Percentiles rank a stretch among this genome's conserved stretches.
These are phyloP conservation scores for Zeugodacus cucurbitae DNA, from an alignment of 1,140 invertebrate species.

Conservation along the genomic window DNA sequence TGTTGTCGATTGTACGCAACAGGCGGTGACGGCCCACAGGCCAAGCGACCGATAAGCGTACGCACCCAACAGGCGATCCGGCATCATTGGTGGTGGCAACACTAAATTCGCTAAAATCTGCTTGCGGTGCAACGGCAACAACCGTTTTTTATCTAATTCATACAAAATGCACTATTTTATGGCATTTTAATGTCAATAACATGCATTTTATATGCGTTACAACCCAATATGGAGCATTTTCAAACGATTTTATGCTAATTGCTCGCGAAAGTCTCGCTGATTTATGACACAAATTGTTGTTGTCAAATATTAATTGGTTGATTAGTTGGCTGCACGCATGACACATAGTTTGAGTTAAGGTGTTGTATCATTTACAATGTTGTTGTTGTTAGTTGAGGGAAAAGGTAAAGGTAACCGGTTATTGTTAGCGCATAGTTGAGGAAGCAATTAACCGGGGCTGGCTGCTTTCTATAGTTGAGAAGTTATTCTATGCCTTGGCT, in stretches of 20 bases:
- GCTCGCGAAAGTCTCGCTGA: constrained; percentile 9
- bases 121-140: background rate
- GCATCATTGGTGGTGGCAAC: background rate
- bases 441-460: too few species aligned
- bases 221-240: background rate
- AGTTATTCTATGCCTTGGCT: too few species aligned
- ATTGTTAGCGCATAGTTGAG: too few species aligned
- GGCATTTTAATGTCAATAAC: constrained; percentile 1
- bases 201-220: background rate
- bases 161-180: constrained; percentile 32
- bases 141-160: background rate
- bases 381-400: background rate
- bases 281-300: constrained; percentile 28
- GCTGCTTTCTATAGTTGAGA: too few species aligned
- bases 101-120: background rate
- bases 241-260: constrained; percentile 27
- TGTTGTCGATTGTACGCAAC: constrained; percentile 27
- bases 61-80: background rate
- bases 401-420: background rate
- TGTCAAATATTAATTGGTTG: constrained; percentile 6
- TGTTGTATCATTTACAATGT: background rate
- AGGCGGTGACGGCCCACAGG: background rate
- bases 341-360: background rate
- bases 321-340: background rate
- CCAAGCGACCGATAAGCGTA: background rate